Base-by-base conservation (phyloP, 1,140 invertebrate genomes). In the Sitobion miscanthi region DNA sequence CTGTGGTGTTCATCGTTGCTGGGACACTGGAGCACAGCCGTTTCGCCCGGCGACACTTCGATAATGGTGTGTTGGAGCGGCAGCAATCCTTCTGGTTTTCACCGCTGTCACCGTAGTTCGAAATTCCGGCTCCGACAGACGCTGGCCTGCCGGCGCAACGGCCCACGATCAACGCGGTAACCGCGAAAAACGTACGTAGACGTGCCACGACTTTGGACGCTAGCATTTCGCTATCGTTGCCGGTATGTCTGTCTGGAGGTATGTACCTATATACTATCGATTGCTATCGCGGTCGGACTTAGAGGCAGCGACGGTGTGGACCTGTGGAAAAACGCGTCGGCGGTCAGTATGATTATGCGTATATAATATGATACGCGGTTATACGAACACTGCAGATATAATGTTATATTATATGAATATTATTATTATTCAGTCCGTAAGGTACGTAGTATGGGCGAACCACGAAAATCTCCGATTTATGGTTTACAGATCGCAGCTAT, bases 1-100 rank as follows among this genome's bases (percentile, higher is more conserved):
- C 96, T 96, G 95, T 97, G 96, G 93, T 96, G 94, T 94, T 96
- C 96, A 94, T 97, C 96, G 95, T 96, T 97, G 94, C 96, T 97
- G 88, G 95, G 95, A 94, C 97, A 97, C 47, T 96, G 95, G 93
- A 97, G 95, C 90, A 96, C 95, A 54, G 96, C 96, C 49, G 96
- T 96, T 90, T 96, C 95, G 90, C 96, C 97, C 82, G 95, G 96
- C 83, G 95, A 94, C 11, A 97, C 96, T 95, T 96, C 96, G 69
- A 94, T 82, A 52, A 94, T 47, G 23, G 54, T 20, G 23, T 54
- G 45, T 11, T 92, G 77, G 54, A 77, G 6, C 30, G 62, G 62
- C 5, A n/a, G 62, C 62, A 4, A n/a, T 77, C 62, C 14, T 77
- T 77, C n/a, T 35, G 20, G 69, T 49, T 14, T 7, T 49, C 25